A percentile compares a stretch with the other conserved stretches of the same genome.
These are phyloP conservation scores for Acanthurus lineatus DNA, from an alignment of 2,797 vertebrate species.

Conservation along the genomic window DNA sequence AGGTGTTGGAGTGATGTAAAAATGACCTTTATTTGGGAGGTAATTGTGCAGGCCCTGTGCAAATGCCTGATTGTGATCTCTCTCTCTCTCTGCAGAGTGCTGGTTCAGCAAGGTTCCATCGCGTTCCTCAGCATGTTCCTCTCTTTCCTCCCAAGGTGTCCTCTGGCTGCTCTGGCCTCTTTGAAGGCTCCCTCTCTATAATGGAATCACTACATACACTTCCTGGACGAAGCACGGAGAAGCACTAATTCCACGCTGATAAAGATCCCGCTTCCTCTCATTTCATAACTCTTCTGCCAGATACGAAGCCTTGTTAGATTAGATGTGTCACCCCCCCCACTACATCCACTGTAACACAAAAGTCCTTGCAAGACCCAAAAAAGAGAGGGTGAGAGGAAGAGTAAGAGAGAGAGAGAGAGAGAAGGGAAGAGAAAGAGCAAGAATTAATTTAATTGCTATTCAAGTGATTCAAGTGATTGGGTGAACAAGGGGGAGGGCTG, in stretches of 20 bases:
- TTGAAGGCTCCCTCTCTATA: slow-evolving; percentile 91
- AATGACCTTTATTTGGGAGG: slow-evolving; percentile 97
- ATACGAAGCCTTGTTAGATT: slow-evolving; percentile 95
- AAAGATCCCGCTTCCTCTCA: slow-evolving; percentile 97
- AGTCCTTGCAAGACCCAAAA: slow-evolving; percentile 73
- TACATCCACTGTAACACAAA: slow-evolving; percentile 71
- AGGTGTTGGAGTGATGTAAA: slow-evolving; percentile 79
- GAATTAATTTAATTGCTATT: slow-evolving; percentile 97
- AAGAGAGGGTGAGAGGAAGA: slow-evolving; percentile 33
- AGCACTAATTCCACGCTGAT: slow-evolving; percentile 96
- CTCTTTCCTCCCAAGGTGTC: slow-evolving; percentile 98
- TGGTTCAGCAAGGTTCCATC: slow-evolving; percentile 97
- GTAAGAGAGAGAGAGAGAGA: background rate
- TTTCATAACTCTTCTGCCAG: slow-evolving; percentile 96
- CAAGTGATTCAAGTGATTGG: slow-evolving; percentile 80
- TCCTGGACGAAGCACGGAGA: slow-evolving; percentile 89
- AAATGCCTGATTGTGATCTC: slow-evolving; percentile 97
- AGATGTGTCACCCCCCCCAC: slow-evolving; percentile 91
- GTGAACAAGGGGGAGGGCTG: slow-evolving; percentile 83
- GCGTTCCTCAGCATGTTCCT: slow-evolving; percentile 91
- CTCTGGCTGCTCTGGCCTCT: slow-evolving; percentile 91
- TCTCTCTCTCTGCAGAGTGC: slow-evolving; percentile 87
- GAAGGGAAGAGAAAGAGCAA: too few species aligned
- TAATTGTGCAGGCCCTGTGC: slow-evolving; percentile 89
- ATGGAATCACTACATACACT: slow-evolving; percentile 95